These are phyloP conservation scores for Andrena bicolor DNA, from an alignment of 2,888 invertebrate species.

Conservation along the genomic window DNA sequence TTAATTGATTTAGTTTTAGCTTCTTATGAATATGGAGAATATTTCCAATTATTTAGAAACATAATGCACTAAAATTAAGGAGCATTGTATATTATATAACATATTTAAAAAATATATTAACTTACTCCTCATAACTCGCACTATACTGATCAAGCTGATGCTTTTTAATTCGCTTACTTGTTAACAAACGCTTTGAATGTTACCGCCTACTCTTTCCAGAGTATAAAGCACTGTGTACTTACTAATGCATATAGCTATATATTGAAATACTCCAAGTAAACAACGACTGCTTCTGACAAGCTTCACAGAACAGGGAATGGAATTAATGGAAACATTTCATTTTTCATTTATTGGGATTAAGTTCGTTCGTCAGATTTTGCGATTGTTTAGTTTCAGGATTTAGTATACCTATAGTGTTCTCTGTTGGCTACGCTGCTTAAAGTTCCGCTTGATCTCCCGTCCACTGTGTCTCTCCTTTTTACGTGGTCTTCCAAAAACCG, in stretches of 20 bases:
- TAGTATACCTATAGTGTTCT: background rate
- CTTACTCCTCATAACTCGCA: background rate
- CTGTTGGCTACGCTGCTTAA: background rate
- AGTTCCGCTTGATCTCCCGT: background rate
- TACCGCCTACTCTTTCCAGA: background rate
- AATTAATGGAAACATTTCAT: background rate
- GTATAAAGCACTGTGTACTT: background rate
- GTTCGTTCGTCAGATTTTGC: background rate
- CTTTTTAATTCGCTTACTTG: slow-evolving; percentile 18
- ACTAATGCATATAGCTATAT: background rate
- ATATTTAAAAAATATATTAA: too few species aligned
- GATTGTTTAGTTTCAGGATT: background rate
- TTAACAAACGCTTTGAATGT: background rate
- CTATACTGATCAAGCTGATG: background rate
- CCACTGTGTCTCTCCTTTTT: slow-evolving; percentile 5
- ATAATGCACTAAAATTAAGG: background rate
- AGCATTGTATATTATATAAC: too few species aligned
- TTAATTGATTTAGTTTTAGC: too few species aligned
- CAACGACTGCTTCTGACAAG: too few species aligned
- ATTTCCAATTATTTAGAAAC: background rate
- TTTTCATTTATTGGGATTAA: background rate
- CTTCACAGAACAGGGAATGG: too few species aligned
- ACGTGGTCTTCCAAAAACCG: slow-evolving; percentile 34
- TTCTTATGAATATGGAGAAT: too few species aligned
- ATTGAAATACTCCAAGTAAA: too few species aligned